Percentiles rank a stretch among this genome's conserved stretches.
phyloP scores from a whole-genome alignment of 2,113 vertebrate species.

The Oxyruncus cristatus region DNA sequence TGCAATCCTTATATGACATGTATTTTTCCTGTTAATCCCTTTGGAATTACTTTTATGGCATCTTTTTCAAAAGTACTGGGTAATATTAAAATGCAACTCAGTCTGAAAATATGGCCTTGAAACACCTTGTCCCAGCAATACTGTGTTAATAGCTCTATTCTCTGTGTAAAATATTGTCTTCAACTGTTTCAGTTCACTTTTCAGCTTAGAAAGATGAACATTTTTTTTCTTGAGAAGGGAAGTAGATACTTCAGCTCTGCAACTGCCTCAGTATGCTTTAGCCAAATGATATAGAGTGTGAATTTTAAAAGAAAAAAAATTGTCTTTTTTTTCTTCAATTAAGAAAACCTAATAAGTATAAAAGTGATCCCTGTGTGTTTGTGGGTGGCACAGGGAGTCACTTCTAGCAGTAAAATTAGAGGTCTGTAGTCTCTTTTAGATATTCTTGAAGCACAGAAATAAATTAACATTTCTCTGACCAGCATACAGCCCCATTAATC shows the following conservation, averaged over 20 bases:
- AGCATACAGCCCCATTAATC: background rate
- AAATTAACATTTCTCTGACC: background rate
- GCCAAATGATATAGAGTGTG: accelerated
- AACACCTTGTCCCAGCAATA: background rate
- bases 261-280: background rate
- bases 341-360: background rate
- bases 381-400: background rate
- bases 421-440: background rate
- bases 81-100: background rate
- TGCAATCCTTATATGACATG: background rate
- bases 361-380: background rate
- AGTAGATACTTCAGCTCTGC: background rate
- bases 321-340: background rate
- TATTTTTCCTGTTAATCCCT: background rate
- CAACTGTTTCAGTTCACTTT: background rate
- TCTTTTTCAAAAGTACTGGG: background rate
- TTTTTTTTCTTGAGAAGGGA: background rate
- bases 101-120: background rate
- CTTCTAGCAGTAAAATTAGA: background rate
- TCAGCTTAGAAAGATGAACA: background rate
- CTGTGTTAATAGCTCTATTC: background rate
- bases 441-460: background rate
- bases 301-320: background rate
- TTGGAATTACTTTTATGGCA: background rate
- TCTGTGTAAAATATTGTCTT: background rate